Percentiles rank a stretch among this genome's conserved stretches.
phyloP scores from a whole-genome alignment of 2,888 invertebrate genomes.

The Anthrax anthrax region DNA sequence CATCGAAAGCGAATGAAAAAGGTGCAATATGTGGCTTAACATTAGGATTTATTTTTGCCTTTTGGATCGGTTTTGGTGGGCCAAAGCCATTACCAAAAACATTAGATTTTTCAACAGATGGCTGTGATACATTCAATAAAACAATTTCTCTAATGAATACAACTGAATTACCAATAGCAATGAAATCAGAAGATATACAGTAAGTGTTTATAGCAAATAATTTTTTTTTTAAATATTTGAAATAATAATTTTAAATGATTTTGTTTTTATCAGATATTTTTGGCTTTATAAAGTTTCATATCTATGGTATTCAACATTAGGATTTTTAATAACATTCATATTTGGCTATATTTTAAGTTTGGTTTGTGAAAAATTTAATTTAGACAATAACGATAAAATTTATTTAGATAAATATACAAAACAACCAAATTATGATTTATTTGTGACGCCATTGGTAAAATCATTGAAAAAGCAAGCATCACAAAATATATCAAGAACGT shows the following conservation, averaged over 20 bases:
- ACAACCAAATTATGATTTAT: conserved; percentile 41
- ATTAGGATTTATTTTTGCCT: conserved; percentile 47
- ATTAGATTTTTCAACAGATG: conserved; percentile 43
- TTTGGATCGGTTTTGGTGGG: conserved; percentile 77
- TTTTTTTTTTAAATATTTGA: background rate
- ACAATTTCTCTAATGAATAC: conserved; percentile 10
- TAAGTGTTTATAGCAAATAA: background rate
- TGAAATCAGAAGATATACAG: background rate
- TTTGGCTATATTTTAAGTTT: conserved; percentile 40
- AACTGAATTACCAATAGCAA: background rate
- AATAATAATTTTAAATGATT: conserved; percentile 18
- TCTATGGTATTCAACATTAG: conserved; percentile 51
- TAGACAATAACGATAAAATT: conserved; percentile 23
- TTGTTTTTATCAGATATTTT: conserved; percentile 34
- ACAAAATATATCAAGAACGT: background rate
- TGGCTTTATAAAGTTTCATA: conserved; percentile 60
- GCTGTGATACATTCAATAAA: conserved; percentile 33
- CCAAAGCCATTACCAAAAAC: conserved; percentile 48
- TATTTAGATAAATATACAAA: conserved; percentile 24
- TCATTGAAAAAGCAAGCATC: conserved; percentile 23
- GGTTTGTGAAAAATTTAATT: conserved; percentile 26
- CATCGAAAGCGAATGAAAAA: conserved; percentile 55
- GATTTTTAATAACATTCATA: conserved; percentile 37
- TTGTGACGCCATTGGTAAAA: conserved; percentile 40
- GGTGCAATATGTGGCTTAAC: conserved; percentile 55